Percentiles rank a stretch among this genome's conserved stretches.
Conservation (phyloP, 2,888 invertebrate species). For the Drosophila paramelanica region DNA sequence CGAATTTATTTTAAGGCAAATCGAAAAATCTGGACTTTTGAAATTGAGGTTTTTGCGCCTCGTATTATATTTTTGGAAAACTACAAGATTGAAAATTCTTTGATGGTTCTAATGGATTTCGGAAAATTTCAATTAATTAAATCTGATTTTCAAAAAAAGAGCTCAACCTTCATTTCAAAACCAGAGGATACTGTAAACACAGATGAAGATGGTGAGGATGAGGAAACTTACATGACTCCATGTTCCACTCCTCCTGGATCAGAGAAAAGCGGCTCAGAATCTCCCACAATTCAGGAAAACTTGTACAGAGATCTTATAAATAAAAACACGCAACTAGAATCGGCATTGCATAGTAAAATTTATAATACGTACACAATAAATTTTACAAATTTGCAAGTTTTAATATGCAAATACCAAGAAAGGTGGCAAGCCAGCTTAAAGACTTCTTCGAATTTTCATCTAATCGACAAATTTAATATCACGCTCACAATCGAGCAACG, state of each 20-base stretch:
- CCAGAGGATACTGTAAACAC: conserved; percentile 24
- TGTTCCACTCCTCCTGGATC: conserved; percentile 95
- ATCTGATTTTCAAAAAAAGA: conserved; percentile 70
- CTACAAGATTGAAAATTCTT: conserved; percentile 90
- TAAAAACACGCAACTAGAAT: conserved; percentile 87
- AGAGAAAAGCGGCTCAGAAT: conserved; percentile 87
- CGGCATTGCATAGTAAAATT: conserved; percentile 88
- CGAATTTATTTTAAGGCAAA: conserved; percentile 85
- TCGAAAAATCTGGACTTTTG: conserved; percentile 93
- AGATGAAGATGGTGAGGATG: conserved; percentile 85
- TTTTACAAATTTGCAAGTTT: conserved; percentile 93
- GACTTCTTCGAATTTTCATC: conserved; percentile 93
- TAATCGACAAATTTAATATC: conserved; percentile 92
- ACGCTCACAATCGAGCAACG: conserved; percentile 91
- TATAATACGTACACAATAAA: conserved; percentile 93
- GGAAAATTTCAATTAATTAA: conserved; percentile 89
- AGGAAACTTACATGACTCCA: conserved; percentile 92
- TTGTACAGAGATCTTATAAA: conserved; percentile 87
- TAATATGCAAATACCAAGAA: conserved; percentile 94
- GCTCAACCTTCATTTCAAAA: conserved; percentile 37
- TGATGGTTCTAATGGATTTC: conserved; percentile 95
- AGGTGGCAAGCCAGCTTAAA: conserved; percentile 95
- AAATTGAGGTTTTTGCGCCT: conserved; percentile 96
- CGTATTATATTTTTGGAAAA: conserved; percentile 95
- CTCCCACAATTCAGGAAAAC: conserved; percentile 83